Evolutionary conservation across 2,888 invertebrate species (phyloP), one percentile per base, ranked within the genome.

Genomic region (Drosophila maculinotata): DNA sequence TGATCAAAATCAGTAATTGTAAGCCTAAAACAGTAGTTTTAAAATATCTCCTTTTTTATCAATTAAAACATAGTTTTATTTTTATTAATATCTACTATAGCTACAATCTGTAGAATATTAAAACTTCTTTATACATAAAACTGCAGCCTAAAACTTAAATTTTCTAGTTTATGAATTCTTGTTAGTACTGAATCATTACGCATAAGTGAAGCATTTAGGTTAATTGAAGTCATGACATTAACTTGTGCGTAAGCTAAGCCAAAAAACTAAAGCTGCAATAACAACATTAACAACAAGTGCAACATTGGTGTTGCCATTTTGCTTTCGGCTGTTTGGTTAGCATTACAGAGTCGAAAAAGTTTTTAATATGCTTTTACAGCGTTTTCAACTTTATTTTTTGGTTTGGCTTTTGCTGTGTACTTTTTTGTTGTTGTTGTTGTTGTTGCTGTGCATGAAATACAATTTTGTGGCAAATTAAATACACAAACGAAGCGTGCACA

Each of bases 391-490:
- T 79, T 60, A 45, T 31, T 38, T 58, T 73, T 81, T 53, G 63
- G 51, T 1, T 1, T 57, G 41, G 52, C 47, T 58, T 64, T 47
- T 41, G 35, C 31, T 7, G 25, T 52, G 33, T n/a, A n/a, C 33
- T 20, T 36, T 31, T 44, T 45, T 36, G 30, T 38, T 38, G 31
- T 51, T 36, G 35, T 36, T 58, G 51, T 57, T 42, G n/a, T 51
- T 35, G 14, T 44, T 56, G 5, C 31, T 47, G 49, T 63, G 54
- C 60, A 59, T 69, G 54, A 63, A 71, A 81, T 75, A 75, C 76
- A 74, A 81, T 83, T 84, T 78, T 79, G 82, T 87, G 87, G 76
- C 69, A 79, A 86, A 83, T 83, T 87, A 87, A 87, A 87, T 87
- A 76, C 69, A 76, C 74, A 74, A 78, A 74, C 82, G 65, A 62